Evolutionary conservation across 2,797 vertebrate genomes (phyloP).

Genomic region (Rousettus madagascariensis): DNA sequence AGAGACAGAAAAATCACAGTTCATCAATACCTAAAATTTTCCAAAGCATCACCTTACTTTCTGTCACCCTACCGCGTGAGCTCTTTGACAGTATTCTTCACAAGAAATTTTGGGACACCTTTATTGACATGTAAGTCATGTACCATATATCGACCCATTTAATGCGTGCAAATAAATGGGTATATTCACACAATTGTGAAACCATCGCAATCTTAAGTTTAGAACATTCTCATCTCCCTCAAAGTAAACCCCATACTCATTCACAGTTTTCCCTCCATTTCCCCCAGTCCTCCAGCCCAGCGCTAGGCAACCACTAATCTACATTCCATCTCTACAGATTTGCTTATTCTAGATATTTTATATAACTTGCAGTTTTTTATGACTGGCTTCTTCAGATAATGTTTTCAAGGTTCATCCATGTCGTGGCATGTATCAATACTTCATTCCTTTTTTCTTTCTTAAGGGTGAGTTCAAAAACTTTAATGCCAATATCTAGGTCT

Average conservation of each 20-base stretch:
- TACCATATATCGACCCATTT: neutral
- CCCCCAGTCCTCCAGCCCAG: neutral
- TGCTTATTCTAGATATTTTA: neutral
- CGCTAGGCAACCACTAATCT: neutral
- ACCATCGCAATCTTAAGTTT: neutral
- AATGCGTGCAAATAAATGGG: neutral
- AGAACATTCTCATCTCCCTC: neutral
- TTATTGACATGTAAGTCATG: neutral
- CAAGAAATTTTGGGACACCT: neutral
- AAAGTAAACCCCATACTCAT: neutral
- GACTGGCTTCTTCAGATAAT: neutral
- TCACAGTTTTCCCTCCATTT: neutral
- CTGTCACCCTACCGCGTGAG: neutral
- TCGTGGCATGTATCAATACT: neutral
- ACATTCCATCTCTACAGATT: neutral
- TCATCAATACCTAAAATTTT: neutral
- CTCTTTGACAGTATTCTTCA: neutral
- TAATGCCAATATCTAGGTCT: neutral
- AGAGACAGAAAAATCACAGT: neutral
- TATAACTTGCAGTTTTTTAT: neutral
- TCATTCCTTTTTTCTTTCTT: neutral
- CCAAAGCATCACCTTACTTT: neutral
- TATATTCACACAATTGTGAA: neutral
- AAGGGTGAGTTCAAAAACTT: slow-evolving; percentile 2
- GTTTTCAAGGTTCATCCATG: neutral